Conservation (phyloP, 92 coral and sea anemone species). For the Zoanthus solanderi region DNA sequence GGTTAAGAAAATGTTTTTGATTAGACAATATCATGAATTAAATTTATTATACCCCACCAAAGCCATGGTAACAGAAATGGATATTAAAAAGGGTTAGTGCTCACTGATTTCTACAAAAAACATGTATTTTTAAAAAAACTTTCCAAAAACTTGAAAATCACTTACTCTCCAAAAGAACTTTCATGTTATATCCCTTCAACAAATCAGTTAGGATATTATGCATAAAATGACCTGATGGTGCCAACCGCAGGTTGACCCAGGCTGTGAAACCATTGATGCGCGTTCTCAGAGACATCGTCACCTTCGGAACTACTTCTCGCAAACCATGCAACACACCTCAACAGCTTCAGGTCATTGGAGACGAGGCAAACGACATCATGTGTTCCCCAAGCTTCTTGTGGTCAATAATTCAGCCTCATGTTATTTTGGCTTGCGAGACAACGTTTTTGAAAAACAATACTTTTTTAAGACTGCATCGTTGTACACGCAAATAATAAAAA, state of each 20-base stretch:
- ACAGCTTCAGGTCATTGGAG: not conserved
- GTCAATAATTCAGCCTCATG: not conserved
- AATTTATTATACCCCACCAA: too few species aligned
- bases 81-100: not conserved
- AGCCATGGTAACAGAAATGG: not conserved
- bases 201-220: constrained; percentile 91
- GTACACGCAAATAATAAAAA: too few species aligned
- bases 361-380: too few species aligned
- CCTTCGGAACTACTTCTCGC: not conserved
- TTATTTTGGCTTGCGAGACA: not conserved
- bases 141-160: not conserved
- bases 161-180: constrained; percentile 96
- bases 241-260: constrained; percentile 94
- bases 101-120: too few species aligned
- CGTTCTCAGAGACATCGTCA: constrained; percentile 81
- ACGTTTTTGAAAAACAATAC: not conserved
- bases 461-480: too few species aligned
- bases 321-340: not conserved
- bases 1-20: too few species aligned
- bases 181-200: constrained; percentile 98
- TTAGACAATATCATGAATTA: not conserved
- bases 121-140: not conserved
- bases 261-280: constrained; percentile 99
- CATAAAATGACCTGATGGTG: constrained; percentile 92
- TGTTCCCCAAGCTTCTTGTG: not conserved